These are phyloP conservation scores for Atopsyche davidsoni DNA, from an alignment of 1,140 invertebrate species.

Conservation along the genomic window DNA sequence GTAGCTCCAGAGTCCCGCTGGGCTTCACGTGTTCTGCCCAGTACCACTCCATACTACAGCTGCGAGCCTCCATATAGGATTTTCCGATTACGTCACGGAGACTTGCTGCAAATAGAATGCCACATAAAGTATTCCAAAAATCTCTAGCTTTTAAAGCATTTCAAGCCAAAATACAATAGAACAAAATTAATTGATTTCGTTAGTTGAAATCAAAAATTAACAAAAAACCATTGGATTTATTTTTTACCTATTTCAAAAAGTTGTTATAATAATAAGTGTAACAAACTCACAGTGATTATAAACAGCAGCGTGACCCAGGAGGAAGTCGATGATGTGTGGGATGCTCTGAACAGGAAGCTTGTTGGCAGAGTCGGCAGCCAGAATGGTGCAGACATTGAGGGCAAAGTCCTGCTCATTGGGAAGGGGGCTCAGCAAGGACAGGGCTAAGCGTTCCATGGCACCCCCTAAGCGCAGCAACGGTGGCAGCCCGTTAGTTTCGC, in stretches of 20 bases:
- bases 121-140: too few relatives aligned
- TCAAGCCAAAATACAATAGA: too few relatives aligned
- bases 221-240: too few relatives aligned
- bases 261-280: neutral
- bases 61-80: slow-evolving; percentile 63
- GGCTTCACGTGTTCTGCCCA: slow-evolving; percentile 63
- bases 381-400: slow-evolving; percentile 91
- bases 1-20: slow-evolving; percentile 61
- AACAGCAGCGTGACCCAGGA: slow-evolving; percentile 89
- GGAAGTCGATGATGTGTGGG: slow-evolving; percentile 77
- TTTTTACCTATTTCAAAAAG: too few relatives aligned
- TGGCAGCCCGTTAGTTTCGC: slow-evolving; percentile 59
- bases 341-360: slow-evolving; percentile 76
- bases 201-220: too few relatives aligned
- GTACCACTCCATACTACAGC: slow-evolving; percentile 67
- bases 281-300: slow-evolving; percentile 73
- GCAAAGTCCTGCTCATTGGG: slow-evolving; percentile 99
- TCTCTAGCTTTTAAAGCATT: too few relatives aligned
- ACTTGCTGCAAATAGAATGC: slow-evolving; percentile 50
- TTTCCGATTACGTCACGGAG: slow-evolving; percentile 66
- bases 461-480: slow-evolving; percentile 56
- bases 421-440: slow-evolving; percentile 87
- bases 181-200: too few relatives aligned
- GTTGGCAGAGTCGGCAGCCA: slow-evolving; percentile 90
- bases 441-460: slow-evolving; percentile 76